A percentile compares a stretch with the other conserved stretches of the same genome.
Evolutionary conservation across 2,888 invertebrate species (phyloP).

Genomic region (Orchesella flavescens): DNA sequence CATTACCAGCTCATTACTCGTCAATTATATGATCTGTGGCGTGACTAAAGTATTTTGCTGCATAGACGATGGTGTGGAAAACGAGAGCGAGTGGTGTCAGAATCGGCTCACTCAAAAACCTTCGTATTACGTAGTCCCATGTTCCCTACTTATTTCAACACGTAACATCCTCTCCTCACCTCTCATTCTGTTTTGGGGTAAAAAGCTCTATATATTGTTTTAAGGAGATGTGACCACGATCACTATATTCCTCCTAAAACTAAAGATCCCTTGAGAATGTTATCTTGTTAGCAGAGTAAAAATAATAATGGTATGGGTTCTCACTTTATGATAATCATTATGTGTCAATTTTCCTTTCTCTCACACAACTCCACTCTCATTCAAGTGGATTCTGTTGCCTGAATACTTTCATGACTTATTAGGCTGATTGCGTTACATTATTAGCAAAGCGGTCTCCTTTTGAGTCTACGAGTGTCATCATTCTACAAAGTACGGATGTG

Average conservation of each 20-base stretch:
- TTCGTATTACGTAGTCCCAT: not conserved
- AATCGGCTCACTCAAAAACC: not conserved
- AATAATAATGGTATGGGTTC: not conserved
- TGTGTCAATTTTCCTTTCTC: slow-evolving; percentile 16
- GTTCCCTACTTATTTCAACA: too few relatives aligned
- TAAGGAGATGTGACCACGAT: not conserved
- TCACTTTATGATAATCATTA: slow-evolving; percentile 19
- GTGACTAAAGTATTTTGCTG: slow-evolving; percentile 19
- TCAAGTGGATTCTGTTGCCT: not conserved
- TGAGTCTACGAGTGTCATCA: not conserved
- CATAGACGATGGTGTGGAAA: not conserved
- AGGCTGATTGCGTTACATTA: slow-evolving; percentile 19
- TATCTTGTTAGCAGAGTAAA: slow-evolving; percentile 6
- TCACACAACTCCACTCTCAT: not conserved
- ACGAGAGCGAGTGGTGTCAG: not conserved
- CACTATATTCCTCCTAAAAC: not conserved
- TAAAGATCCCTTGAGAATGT: not conserved
- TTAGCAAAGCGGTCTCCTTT: slow-evolving; percentile 25
- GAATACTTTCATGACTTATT: slow-evolving; percentile 31
- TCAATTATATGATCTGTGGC: slow-evolving; percentile 33
- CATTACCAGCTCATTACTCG: slow-evolving; percentile 30
- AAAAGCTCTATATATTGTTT: not conserved
- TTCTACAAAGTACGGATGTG: not conserved
- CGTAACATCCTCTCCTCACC: not conserved
- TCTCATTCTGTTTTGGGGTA: not conserved